A percentile compares a stretch with the other conserved stretches of the same genome.
Conservation (phyloP, 2,888 invertebrate species). For the Hylaea fasciaria region DNA sequence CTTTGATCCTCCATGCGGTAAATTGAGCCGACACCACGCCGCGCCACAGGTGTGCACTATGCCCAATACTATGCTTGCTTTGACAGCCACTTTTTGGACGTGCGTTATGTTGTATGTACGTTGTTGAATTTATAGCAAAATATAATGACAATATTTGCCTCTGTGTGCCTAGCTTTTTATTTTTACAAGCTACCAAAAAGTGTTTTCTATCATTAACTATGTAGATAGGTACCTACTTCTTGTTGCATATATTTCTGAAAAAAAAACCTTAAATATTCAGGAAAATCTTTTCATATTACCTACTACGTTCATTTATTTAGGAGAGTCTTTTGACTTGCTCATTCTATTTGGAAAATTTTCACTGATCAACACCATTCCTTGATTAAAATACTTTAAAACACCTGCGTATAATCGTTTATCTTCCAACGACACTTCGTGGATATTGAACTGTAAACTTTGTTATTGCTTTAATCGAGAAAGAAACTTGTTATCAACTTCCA, state of each 20-base stretch:
- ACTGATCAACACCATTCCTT: constrained; percentile 41
- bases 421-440: constrained; percentile 55
- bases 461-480: constrained; percentile 54
- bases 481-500: constrained; percentile 50
- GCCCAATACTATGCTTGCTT: constrained; percentile 54
- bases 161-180: too few species aligned
- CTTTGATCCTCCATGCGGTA: constrained; percentile 77
- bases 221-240: too few species aligned
- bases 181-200: too few species aligned
- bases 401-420: constrained; percentile 62
- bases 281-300: too few species aligned
- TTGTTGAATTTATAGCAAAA: neutral
- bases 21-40: constrained; percentile 65
- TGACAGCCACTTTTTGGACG: constrained; percentile 12
- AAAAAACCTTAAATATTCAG: too few species aligned
- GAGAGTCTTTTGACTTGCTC: neutral
- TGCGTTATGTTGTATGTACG: neutral
- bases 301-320: neutral
- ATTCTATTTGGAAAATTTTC: constrained; percentile 19
- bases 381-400: constrained; percentile 61
- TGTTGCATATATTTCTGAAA: too few species aligned
- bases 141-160: too few species aligned
- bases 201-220: too few species aligned
- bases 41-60: constrained; percentile 62
- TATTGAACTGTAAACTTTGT: constrained; percentile 59